These are phyloP conservation scores for Peromyscus eremicus DNA, from an alignment of 2,797 vertebrate genomes.

Conservation along the genomic window DNA sequence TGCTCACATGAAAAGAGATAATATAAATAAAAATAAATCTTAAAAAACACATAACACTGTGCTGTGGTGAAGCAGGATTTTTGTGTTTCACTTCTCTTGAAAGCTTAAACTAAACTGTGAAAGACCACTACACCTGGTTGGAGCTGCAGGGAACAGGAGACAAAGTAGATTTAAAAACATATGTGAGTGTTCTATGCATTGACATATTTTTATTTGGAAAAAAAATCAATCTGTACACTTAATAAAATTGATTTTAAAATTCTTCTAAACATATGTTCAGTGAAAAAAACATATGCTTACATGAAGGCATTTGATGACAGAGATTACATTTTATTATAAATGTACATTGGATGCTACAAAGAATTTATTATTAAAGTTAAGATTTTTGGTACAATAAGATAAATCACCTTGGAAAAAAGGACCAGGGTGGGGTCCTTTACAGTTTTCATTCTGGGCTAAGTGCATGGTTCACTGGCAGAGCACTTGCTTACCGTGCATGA, in stretches of 20 bases:
- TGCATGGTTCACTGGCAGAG: background rate
- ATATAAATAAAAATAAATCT: background rate
- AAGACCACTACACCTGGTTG: background rate
- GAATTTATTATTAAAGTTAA: constrained; percentile 46
- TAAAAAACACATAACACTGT: background rate
- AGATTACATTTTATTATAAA: constrained; percentile 34
- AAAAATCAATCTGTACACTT: constrained; percentile 41
- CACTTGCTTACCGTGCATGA: background rate
- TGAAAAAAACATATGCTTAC: background rate
- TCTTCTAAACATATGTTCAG: constrained; percentile 37
- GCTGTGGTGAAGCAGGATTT: background rate
- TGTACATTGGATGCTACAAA: constrained; percentile 32
- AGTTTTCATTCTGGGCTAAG: background rate
- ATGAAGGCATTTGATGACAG: constrained; percentile 36
- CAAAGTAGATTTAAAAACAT: background rate
- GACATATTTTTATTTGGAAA: background rate
- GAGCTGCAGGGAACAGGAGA: background rate
- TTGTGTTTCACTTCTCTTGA: background rate
- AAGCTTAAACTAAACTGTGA: background rate
- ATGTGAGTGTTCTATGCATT: background rate
- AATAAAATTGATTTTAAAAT: constrained; percentile 45
- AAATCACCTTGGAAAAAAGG: background rate
- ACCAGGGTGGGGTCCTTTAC: background rate
- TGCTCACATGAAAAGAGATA: background rate
- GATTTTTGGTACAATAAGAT: constrained; percentile 3